Conservation (phyloP, 2,113 vertebrate genomes). For the Brachirus orientalis region DNA sequence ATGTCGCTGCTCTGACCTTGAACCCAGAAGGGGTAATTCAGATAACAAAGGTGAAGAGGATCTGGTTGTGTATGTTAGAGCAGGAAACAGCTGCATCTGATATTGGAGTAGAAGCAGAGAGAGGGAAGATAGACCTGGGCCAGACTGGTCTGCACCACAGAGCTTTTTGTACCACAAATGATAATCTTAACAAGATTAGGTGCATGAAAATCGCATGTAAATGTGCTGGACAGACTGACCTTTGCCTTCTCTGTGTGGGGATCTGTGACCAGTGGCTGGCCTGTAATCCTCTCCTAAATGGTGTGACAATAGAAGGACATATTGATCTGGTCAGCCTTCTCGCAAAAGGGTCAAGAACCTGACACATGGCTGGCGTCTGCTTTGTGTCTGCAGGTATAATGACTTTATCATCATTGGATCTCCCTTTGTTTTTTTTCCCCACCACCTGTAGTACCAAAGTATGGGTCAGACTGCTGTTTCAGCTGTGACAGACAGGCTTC, state of each 20-base stretch:
- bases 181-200: conserved; percentile 44
- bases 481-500: conserved; percentile 14
- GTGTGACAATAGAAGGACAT: conserved; percentile 78
- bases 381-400: conserved; percentile 58
- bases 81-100: too few relatives aligned
- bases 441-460: conserved; percentile 22
- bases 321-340: conserved; percentile 75
- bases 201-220: conserved; percentile 66
- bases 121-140: not conserved
- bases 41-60: conserved; percentile 33
- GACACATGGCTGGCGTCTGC: conserved; percentile 22
- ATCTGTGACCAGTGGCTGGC: conserved; percentile 73
- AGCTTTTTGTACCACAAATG: conserved; percentile 64
- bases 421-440: conserved; percentile 24
- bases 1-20: conserved; percentile 67
- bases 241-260: conserved; percentile 63
- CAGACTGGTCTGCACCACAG: too few relatives aligned
- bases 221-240: conserved; percentile 60
- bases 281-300: conserved; percentile 77
- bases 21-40: conserved; percentile 52
- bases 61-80: conserved; percentile 28
- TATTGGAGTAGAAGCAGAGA: conserved; percentile 4
- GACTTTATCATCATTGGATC: conserved; percentile 1
- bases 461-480: conserved; percentile 28
- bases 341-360: conserved; percentile 65